Evolutionary conservation across 1,140 invertebrate species (phyloP).

Genomic region (Tigriopus japonicus): DNA sequence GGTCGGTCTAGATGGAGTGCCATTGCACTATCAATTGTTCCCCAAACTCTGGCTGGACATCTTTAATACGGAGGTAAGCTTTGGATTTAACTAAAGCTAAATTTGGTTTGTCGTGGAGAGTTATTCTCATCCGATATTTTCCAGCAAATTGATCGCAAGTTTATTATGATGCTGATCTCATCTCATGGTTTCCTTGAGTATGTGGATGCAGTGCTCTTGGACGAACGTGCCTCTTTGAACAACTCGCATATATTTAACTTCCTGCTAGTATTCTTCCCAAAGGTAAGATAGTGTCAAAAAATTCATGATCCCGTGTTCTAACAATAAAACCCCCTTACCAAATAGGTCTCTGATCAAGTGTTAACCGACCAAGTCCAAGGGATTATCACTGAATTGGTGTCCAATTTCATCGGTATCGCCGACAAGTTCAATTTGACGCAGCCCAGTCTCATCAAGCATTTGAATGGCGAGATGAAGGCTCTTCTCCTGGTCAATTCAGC

Average conservation of each 20-base stretch:
- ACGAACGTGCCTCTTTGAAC: slow-evolving; percentile 11
- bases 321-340: too few species aligned
- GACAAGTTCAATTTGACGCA: not conserved
- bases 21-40: slow-evolving; percentile 58
- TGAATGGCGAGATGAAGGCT: slow-evolving; percentile 6
- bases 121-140: too few species aligned
- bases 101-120: too few species aligned
- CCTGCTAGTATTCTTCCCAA: slow-evolving; percentile 11
- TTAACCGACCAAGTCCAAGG: slow-evolving; percentile 10
- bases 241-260: slow-evolving; percentile 11
- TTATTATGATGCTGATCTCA: slow-evolving; percentile 7
- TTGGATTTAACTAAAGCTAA: too few species aligned
- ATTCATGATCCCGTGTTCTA: too few species aligned
- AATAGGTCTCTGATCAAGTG: slow-evolving; percentile 7
- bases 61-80: slow-evolving; percentile 43
- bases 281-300: not conserved
- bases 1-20: slow-evolving; percentile 64
- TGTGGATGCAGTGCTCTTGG: slow-evolving; percentile 13
- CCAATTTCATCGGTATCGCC: slow-evolving; percentile 6
- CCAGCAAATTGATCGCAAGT: slow-evolving; percentile 9
- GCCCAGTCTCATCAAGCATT: not conserved
- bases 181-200: slow-evolving; percentile 12
- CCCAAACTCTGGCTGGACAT: slow-evolving; percentile 67
- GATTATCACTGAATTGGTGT: slow-evolving; percentile 6
- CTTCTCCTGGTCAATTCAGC: slow-evolving; percentile 2